Conservation (phyloP, 1,140 invertebrate genomes). For the Drosophila bipectinata region DNA sequence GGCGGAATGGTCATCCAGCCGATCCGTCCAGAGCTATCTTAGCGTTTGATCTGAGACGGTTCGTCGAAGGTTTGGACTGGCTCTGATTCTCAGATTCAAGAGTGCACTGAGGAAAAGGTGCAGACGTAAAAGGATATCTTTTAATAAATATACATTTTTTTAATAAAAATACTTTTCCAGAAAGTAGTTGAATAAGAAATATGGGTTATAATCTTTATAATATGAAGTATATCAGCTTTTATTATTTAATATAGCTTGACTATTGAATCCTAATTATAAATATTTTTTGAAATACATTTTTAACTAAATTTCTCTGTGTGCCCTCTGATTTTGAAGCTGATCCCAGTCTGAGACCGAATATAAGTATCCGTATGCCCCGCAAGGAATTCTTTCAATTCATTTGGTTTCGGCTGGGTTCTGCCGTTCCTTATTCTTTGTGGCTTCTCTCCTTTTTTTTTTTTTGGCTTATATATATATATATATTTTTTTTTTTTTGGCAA, state of each 20-base stretch:
- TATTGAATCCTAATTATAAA: too few relatives aligned
- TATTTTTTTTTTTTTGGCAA: constrained; percentile 50
- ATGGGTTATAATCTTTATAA: not conserved
- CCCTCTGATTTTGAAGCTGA: constrained; percentile 9
- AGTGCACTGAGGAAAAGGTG: constrained; percentile 5
- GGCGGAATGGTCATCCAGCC: constrained; percentile 16
- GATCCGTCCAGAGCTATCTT: constrained; percentile 52
- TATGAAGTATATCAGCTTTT: not conserved
- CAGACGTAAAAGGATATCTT: too few relatives aligned
- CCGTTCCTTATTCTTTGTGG: not conserved
- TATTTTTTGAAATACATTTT: not conserved
- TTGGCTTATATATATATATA: constrained; percentile 9
- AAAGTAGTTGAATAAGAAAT: too few relatives aligned
- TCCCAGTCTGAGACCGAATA: constrained; percentile 18
- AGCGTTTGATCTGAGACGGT: constrained; percentile 66
- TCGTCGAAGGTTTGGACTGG: constrained; percentile 56
- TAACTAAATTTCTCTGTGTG: not conserved
- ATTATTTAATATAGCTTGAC: too few relatives aligned
- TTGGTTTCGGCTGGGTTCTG: constrained; percentile 40
- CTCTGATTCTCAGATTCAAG: constrained; percentile 2
- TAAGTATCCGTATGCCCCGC: constrained; percentile 57
- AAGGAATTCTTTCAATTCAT: constrained; percentile 80
- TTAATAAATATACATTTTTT: too few relatives aligned
- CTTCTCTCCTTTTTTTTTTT: not conserved
- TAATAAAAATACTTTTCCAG: too few relatives aligned